phyloP scores from a whole-genome alignment of 2,797 vertebrate genomes.

The Intellagama lesueurii region DNA sequence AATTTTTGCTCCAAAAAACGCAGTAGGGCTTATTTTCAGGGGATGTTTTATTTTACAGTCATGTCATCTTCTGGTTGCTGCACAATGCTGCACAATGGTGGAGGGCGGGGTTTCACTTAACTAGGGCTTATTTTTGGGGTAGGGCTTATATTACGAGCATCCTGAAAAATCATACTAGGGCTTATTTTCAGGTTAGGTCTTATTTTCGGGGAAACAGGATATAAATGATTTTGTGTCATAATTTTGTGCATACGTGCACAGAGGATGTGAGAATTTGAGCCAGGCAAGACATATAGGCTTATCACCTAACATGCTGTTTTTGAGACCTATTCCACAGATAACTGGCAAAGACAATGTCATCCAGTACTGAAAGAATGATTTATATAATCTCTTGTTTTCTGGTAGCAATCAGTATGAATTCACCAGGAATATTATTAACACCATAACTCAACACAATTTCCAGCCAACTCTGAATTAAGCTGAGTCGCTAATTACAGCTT shows the following conservation, averaged over 20 bases:
- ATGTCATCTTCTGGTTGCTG: too few relatives aligned
- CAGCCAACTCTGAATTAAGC: slow-evolving; percentile 38
- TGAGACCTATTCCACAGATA: neutral
- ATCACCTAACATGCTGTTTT: neutral
- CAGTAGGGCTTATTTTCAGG: too few relatives aligned
- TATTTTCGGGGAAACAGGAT: too few relatives aligned
- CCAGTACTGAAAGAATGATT: slow-evolving; percentile 5
- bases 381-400: slow-evolving; percentile 19
- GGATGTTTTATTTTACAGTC: too few relatives aligned
- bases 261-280: neutral
- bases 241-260: neutral
- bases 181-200: too few relatives aligned
- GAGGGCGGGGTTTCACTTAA: too few relatives aligned
- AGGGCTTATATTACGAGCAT: too few relatives aligned
- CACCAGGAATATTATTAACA: slow-evolving; percentile 36
- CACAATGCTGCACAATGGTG: too few relatives aligned
- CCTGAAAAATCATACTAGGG: too few relatives aligned
- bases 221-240: neutral
- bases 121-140: too few relatives aligned
- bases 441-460: slow-evolving; percentile 31
- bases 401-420: slow-evolving; percentile 41
- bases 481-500: slow-evolving; percentile 51
- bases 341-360: slow-evolving; percentile 35
- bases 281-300: neutral
- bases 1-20: too few relatives aligned